Percentiles rank a stretch among this genome's conserved stretches.
Evolutionary conservation across 1,140 invertebrate genomes (phyloP).

Genomic region (Drosophila rufa): DNA sequence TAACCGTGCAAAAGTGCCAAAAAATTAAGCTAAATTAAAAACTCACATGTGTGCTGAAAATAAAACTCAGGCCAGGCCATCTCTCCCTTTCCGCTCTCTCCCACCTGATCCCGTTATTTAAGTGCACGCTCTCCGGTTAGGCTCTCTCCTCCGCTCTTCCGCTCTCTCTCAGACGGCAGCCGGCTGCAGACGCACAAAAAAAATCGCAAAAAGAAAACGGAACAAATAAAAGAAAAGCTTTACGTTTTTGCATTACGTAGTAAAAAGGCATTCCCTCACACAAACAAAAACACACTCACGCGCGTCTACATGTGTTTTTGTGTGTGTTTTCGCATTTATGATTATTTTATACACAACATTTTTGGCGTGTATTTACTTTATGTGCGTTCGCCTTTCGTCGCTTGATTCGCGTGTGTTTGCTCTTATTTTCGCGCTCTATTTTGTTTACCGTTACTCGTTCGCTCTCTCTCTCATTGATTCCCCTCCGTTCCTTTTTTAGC

Average conservation of each 20-base stretch:
- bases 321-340: slow-evolving; percentile 64
- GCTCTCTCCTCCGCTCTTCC: slow-evolving; percentile 9
- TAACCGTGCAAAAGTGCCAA: slow-evolving; percentile 39
- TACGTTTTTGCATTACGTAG: slow-evolving; percentile 70
- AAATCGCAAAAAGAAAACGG: slow-evolving; percentile 37
- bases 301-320: slow-evolving; percentile 18
- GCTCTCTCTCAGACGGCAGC: slow-evolving; percentile 35
- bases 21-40: slow-evolving; percentile 34
- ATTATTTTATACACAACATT: slow-evolving; percentile 63
- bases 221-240: slow-evolving; percentile 49
- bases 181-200: slow-evolving; percentile 65
- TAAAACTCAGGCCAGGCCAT: slow-evolving; percentile 43
- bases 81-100: slow-evolving; percentile 25
- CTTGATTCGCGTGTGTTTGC: slow-evolving; percentile 71
- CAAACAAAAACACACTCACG: slow-evolving; percentile 28
- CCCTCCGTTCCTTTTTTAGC: slow-evolving; percentile 50
- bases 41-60: slow-evolving; percentile 58
- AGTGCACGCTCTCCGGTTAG: slow-evolving; percentile 37
- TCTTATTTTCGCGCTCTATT: slow-evolving; percentile 37
- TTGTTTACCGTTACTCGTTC: slow-evolving; percentile 19
- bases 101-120: slow-evolving; percentile 50
- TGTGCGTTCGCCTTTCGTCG: slow-evolving; percentile 72
- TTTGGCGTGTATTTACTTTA: slow-evolving; percentile 67
- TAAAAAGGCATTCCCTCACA: slow-evolving; percentile 71
- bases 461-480: slow-evolving; percentile 54